A percentile compares a stretch with the other conserved stretches of the same genome.
Conservation (phyloP, 2,888 invertebrate species). For the Trichopria drosophilae region DNA sequence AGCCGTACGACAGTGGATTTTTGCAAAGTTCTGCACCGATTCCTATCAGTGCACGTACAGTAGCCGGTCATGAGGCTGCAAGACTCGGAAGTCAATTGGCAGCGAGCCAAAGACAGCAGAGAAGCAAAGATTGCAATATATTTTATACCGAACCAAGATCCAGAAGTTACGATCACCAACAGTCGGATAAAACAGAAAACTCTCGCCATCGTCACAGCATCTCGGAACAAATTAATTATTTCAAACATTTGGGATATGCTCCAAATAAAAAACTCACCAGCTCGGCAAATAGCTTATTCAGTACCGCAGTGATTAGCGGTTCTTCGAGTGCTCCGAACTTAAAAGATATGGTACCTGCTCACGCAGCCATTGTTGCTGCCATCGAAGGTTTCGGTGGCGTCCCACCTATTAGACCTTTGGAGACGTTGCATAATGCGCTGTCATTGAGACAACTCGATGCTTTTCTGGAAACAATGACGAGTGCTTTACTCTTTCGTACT, state of each 20-base stretch:
- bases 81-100: slow-evolving; percentile 67
- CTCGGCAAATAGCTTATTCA: slow-evolving; percentile 84
- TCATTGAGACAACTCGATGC: slow-evolving; percentile 88
- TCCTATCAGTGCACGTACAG: slow-evolving; percentile 63
- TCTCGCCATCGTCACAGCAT: slow-evolving; percentile 91
- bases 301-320: slow-evolving; percentile 94
- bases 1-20: slow-evolving; percentile 56
- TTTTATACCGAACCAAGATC: slow-evolving; percentile 70
- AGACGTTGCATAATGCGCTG: slow-evolving; percentile 96
- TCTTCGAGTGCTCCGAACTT: slow-evolving; percentile 90
- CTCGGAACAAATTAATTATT: slow-evolving; percentile 93
- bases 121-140: slow-evolving; percentile 52
- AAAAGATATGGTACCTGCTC: slow-evolving; percentile 80
- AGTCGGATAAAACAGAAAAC: slow-evolving; percentile 60
- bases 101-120: slow-evolving; percentile 55
- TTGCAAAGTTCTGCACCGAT: slow-evolving; percentile 55
- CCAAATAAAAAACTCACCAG: slow-evolving; percentile 70
- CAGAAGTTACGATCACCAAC: slow-evolving; percentile 69
- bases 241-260: slow-evolving; percentile 84
- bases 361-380: slow-evolving; percentile 71
- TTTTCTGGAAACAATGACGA: slow-evolving; percentile 85
- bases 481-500: slow-evolving; percentile 72
- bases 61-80: slow-evolving; percentile 79
- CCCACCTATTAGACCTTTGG: slow-evolving; percentile 93
- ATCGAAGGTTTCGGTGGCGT: slow-evolving; percentile 88